Conservation (phyloP, 2,113 vertebrate genomes). For the Mustela nigripes region DNA sequence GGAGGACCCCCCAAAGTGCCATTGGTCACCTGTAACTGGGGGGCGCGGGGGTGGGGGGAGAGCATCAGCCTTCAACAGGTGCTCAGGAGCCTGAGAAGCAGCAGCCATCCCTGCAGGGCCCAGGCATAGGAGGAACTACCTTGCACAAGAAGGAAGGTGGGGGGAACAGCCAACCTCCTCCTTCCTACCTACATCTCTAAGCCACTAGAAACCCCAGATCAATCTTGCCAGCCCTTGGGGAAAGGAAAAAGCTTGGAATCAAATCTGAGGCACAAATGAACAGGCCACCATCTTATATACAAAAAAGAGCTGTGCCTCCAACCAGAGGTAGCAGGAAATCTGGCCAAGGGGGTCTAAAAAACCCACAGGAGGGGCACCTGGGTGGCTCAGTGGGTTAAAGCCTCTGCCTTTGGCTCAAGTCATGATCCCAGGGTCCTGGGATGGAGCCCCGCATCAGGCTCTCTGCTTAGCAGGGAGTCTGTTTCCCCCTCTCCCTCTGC, state of each 20-base stretch:
- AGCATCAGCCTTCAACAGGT: not conserved
- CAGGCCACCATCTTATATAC: not conserved
- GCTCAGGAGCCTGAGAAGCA: not conserved
- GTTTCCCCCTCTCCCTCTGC: too few species aligned
- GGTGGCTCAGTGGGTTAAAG: too few species aligned
- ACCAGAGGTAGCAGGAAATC: not conserved
- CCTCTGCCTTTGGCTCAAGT: too few species aligned
- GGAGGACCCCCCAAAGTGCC: not conserved
- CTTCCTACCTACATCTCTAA: not conserved
- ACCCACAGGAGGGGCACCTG: not conserved
- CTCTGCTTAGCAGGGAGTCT: too few species aligned
- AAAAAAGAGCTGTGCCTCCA: not conserved
- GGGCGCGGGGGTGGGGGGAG: too few species aligned
- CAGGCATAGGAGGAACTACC: rapidly evolving
- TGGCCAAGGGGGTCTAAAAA: not conserved
- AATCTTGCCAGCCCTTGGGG: not conserved
- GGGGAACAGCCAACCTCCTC: not conserved
- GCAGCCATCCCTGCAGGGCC: not conserved
- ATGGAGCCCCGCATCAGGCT: too few species aligned
- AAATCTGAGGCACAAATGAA: not conserved
- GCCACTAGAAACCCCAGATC: not conserved
- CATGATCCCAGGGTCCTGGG: too few species aligned
- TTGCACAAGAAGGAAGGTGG: not conserved
- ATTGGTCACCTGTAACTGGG: not conserved
- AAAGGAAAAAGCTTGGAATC: not conserved